Conservation (phyloP, 2,888 invertebrate species). For the Chymomyza fuscimana region DNA sequence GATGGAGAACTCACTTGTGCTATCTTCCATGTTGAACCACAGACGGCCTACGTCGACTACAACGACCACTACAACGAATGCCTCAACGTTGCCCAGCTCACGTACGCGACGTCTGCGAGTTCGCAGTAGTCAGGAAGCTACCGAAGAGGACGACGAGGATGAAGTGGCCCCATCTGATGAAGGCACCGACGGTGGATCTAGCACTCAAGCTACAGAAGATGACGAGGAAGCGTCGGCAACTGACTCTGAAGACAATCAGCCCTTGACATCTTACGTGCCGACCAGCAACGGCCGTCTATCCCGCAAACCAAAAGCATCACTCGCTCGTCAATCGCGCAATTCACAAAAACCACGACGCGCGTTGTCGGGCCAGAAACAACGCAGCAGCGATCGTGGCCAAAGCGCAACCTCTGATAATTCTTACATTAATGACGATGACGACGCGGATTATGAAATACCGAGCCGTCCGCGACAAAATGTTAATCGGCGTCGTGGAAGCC, state of each 20-base stretch:
- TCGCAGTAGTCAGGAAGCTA: slow-evolving; percentile 72
- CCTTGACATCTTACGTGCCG: slow-evolving; percentile 79
- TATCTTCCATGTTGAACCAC: slow-evolving; percentile 62
- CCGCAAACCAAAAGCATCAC: slow-evolving; percentile 43
- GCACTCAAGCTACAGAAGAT: slow-evolving; percentile 47
- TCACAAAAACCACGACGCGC: slow-evolving; percentile 25
- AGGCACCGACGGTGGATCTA: slow-evolving; percentile 77
- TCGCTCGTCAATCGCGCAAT: slow-evolving; percentile 18
- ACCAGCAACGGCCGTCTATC: slow-evolving; percentile 54
- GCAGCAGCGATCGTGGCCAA: slow-evolving; percentile 46
- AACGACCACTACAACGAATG: slow-evolving; percentile 23
- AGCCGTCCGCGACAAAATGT: slow-evolving; percentile 24
- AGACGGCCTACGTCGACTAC: slow-evolving; percentile 72
- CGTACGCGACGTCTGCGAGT: slow-evolving; percentile 64
- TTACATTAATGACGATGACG: slow-evolving; percentile 64
- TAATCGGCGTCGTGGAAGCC: slow-evolving; percentile 42
- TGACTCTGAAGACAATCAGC: slow-evolving; percentile 79
- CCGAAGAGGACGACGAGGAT: slow-evolving; percentile 60
- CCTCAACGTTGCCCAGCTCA: slow-evolving; percentile 7
- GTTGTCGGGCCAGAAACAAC: slow-evolving; percentile 31
- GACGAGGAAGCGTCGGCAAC: slow-evolving; percentile 68
- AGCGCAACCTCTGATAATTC: slow-evolving; percentile 57
- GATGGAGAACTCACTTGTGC: slow-evolving; percentile 57
- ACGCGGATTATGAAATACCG: slow-evolving; percentile 68
- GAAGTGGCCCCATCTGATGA: slow-evolving; percentile 74